Conservation (phyloP, 2,888 invertebrate genomes). For the Aphidoletes aphidimyza region DNA sequence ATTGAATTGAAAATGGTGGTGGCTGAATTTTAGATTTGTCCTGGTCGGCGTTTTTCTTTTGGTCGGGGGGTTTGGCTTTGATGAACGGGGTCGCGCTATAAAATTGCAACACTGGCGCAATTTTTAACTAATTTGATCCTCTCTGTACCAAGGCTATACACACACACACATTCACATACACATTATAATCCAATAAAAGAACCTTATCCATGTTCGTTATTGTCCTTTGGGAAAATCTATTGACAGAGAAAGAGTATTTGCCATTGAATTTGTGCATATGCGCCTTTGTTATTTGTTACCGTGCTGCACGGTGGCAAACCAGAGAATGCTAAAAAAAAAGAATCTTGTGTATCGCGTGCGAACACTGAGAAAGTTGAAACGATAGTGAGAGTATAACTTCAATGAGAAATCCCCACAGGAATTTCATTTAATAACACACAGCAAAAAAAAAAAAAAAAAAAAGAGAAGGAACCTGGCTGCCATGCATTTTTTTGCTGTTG, state of each 20-base stretch:
- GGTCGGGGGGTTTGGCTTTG: too few relatives aligned
- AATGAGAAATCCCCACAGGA: constrained; percentile 52
- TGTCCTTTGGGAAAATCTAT: constrained; percentile 53
- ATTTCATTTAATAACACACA: constrained; percentile 29
- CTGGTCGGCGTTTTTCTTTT: too few relatives aligned
- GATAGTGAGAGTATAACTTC: background rate
- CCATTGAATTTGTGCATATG: constrained; percentile 18
- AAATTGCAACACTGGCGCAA: constrained; percentile 1
- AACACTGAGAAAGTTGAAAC: background rate
- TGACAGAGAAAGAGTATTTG: constrained; percentile 5
- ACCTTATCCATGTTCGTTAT: constrained; percentile 52
- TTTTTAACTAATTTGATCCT: background rate
- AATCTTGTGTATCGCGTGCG: background rate
- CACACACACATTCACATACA: constrained; percentile 13
- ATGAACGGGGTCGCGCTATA: background rate
- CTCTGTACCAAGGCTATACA: background rate
- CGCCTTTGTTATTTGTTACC: constrained; percentile 35
- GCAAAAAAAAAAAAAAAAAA: background rate
- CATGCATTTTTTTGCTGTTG: background rate
- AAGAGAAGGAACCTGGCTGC: constrained; percentile 7
- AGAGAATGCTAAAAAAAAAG: background rate
- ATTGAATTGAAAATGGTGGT: too few relatives aligned
- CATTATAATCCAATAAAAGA: constrained; percentile 53
- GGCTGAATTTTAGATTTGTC: too few relatives aligned
- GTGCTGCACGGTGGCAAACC: background rate